These are phyloP conservation scores for Caenorhabditis doughertyi DNA, from an alignment of 2,888 invertebrate genomes.

Conservation along the genomic window DNA sequence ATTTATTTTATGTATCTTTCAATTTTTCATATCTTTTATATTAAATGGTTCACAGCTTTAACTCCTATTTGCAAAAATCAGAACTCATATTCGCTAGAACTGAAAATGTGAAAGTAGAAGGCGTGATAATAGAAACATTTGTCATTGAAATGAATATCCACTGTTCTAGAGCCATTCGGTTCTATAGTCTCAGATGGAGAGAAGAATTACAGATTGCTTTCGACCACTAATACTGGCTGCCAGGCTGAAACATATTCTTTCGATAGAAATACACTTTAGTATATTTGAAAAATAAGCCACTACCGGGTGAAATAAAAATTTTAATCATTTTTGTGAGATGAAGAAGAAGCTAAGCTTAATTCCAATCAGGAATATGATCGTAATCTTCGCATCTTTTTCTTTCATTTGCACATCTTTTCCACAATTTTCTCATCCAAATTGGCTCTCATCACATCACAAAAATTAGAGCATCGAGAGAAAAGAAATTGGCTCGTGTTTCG, in stretches of 20 bases:
- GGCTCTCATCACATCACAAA: slow-evolving; percentile 36
- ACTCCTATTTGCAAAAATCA: not conserved
- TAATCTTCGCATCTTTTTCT: slow-evolving; percentile 2
- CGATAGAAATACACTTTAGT: no score
- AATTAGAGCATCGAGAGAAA: slow-evolving; percentile 26
- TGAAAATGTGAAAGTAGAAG: no score
- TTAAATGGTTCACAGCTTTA: slow-evolving; percentile 27
- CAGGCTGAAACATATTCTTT: no score
- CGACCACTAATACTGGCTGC: no score
- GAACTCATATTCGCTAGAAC: not conserved
- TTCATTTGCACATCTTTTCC: slow-evolving; percentile 1
- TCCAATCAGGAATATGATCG: not conserved
- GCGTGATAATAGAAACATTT: no score
- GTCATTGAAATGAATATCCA: no score
- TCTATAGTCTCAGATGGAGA: no score
- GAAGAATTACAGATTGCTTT: no score
- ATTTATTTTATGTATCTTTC: slow-evolving; percentile 14
- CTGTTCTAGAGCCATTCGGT: no score
- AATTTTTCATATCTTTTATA: slow-evolving; percentile 32
- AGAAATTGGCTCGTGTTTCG: slow-evolving; percentile 57
- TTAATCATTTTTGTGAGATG: not conserved
- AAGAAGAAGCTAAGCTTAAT: not conserved
- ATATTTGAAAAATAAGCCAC: no score
- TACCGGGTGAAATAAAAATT: no score
- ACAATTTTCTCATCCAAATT: slow-evolving; percentile 13